phyloP scores from a whole-genome alignment of 2,797 vertebrate species.

The Bradypodion pumilum region DNA sequence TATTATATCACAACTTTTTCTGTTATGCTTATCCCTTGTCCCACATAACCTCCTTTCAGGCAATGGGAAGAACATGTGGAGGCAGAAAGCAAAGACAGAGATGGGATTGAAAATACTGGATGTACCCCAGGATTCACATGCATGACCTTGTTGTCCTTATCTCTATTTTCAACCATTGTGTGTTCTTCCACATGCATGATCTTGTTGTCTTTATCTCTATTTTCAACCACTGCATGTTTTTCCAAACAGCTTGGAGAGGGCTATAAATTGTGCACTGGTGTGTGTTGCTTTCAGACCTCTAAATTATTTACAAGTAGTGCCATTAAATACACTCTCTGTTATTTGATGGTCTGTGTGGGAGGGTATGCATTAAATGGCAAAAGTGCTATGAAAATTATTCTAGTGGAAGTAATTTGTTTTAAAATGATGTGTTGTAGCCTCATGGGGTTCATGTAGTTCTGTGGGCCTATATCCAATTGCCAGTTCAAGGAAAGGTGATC shows the following conservation, averaged over 20 bases:
- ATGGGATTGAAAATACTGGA: too few relatives aligned
- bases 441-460: too few relatives aligned
- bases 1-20: too few relatives aligned
- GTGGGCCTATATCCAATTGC: too few relatives aligned
- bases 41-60: constrained; percentile 3
- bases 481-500: too few relatives aligned
- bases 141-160: not conserved
- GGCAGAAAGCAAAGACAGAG: too few relatives aligned
- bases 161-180: not conserved
- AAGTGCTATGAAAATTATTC: not conserved
- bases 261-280: not conserved
- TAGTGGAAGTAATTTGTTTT: not conserved
- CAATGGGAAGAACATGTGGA: too few relatives aligned
- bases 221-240: not conserved
- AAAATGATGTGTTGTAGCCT: too few relatives aligned
- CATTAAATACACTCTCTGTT: not conserved
- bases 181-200: too few relatives aligned
- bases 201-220: not conserved
- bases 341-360: not conserved
- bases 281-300: not conserved
- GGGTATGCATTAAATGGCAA: not conserved
- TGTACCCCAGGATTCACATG: too few relatives aligned
- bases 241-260: not conserved
- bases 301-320: not conserved
- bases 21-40: too few relatives aligned